These are phyloP conservation scores for Melanostoma scalare DNA, from an alignment of 2,888 invertebrate genomes.

Conservation along the genomic window DNA sequence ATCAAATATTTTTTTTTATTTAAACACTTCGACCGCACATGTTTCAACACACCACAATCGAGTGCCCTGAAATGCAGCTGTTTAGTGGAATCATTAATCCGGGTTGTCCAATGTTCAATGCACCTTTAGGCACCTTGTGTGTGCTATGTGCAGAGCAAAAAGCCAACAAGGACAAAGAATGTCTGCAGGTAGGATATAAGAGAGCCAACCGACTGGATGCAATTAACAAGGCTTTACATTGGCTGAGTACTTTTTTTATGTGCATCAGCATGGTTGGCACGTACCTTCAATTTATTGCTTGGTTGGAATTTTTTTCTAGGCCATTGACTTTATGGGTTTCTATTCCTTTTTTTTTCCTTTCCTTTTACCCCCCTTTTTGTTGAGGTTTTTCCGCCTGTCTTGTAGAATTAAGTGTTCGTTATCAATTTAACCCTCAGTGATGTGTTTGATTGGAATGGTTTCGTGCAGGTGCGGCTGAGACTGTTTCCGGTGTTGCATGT, in stretches of 20 bases:
- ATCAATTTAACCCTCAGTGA: conserved; percentile 39
- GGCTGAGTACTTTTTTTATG: conserved; percentile 13
- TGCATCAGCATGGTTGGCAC: conserved; percentile 20
- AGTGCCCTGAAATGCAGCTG: background rate
- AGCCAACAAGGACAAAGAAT: background rate
- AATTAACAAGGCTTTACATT: conserved; percentile 46
- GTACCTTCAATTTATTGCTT: conserved; percentile 33
- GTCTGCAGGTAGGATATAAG: conserved; percentile 33
- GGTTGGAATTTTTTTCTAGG: conserved; percentile 57
- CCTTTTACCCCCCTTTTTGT: conserved; percentile 33
- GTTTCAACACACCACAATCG: too few species aligned
- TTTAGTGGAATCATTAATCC: conserved; percentile 58
- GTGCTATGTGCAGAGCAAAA: background rate
- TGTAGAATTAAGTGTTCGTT: conserved; percentile 41
- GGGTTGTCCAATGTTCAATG: conserved; percentile 35
- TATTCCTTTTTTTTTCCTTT: conserved; percentile 2
- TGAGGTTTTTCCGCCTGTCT: conserved; percentile 34
- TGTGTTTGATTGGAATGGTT: conserved; percentile 28
- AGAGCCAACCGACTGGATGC: conserved; percentile 56
- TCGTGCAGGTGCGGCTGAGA: conserved; percentile 29
- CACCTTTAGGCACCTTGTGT: conserved; percentile 50
- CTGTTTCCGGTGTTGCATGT: conserved; percentile 42
- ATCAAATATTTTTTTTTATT: too few species aligned
- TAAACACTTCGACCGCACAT: too few species aligned
- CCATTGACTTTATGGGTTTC: conserved; percentile 54